phyloP scores from a whole-genome alignment of 1,140 invertebrate species.

The Brachionus rotundiformis region DNA sequence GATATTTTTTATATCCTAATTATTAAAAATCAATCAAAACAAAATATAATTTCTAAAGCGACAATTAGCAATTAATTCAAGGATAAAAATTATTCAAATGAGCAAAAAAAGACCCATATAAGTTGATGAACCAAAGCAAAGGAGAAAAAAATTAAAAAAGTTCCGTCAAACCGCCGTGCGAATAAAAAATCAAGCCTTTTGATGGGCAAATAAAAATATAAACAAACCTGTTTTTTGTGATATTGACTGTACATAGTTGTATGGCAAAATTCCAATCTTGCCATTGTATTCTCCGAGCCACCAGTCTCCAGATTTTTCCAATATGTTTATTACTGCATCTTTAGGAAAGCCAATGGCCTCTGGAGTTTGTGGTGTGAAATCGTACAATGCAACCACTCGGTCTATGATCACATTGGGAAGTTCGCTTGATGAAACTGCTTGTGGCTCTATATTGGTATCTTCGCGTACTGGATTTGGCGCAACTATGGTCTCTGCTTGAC shows the following conservation, averaged over 20 bases:
- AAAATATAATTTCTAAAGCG: no score
- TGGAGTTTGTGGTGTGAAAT: conserved; percentile 85
- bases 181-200: conserved; percentile 41
- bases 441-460: not conserved
- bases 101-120: not conserved
- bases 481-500: not conserved
- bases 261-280: conserved; percentile 61
- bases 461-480: not conserved
- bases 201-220: not conserved
- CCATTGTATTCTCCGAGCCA: conserved; percentile 90
- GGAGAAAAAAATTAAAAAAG: not conserved
- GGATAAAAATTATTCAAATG: not conserved
- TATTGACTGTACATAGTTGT: conserved; percentile 62
- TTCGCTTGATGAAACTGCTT: not conserved
- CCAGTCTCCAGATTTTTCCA: conserved; percentile 90
- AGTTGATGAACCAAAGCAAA: not conserved
- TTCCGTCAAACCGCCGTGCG: conserved; percentile 10
- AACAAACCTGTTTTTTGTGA: conserved; percentile 22
- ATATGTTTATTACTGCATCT: conserved; percentile 86
- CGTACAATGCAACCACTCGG: conserved; percentile 85
- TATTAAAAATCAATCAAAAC: no score
- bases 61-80: not conserved
- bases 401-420: conserved; percentile 67
- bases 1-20: no score
- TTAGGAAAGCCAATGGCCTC: conserved; percentile 91